Evolutionary conservation across 2,888 invertebrate species (phyloP).

Genomic region (Cerastis rubricosa): DNA sequence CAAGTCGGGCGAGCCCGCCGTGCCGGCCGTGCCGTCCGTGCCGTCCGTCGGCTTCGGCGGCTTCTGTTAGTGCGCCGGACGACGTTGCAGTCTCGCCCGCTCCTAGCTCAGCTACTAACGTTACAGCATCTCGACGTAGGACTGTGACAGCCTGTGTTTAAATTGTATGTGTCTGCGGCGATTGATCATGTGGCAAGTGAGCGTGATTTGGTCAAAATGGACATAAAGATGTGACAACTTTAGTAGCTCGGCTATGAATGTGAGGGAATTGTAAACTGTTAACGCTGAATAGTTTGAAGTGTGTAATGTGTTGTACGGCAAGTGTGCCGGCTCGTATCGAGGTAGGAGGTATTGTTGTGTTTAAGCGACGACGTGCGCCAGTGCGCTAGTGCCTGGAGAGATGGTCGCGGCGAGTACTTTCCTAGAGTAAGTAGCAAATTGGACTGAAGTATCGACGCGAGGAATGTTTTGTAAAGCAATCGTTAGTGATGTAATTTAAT

Average conservation of each 20-base stretch:
- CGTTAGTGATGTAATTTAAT: constrained; percentile 83
- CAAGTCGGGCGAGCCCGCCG: constrained; percentile 83
- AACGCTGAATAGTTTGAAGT: constrained; percentile 4
- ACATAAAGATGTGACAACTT: not conserved
- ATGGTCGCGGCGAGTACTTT: constrained; percentile 58
- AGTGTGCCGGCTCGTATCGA: constrained; percentile 30
- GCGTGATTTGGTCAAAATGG: not conserved
- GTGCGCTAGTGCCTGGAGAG: constrained; percentile 19
- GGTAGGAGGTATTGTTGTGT: constrained; percentile 52
- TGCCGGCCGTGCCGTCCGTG: constrained; percentile 85
- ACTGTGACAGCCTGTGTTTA: not conserved
- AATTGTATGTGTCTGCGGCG: not conserved
- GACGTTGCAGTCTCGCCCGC: no score
- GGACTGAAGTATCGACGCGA: constrained; percentile 74
- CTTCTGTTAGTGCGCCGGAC: constrained; percentile 83
- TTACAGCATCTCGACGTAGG: not conserved
- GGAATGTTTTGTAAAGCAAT: constrained; percentile 76
- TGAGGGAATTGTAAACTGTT: constrained; percentile 7
- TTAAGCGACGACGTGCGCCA: constrained; percentile 59
- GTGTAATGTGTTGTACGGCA: not conserved
- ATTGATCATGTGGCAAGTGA: not conserved
- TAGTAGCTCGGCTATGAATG: constrained; percentile 30
- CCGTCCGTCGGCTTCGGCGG: constrained; percentile 89
- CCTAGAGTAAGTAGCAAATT: constrained; percentile 76
- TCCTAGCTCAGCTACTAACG: not conserved